A percentile compares a stretch with the other conserved stretches of the same genome.
phyloP scores from a whole-genome alignment of 2,888 invertebrate species.

The Glaucopsyche alexis region DNA sequence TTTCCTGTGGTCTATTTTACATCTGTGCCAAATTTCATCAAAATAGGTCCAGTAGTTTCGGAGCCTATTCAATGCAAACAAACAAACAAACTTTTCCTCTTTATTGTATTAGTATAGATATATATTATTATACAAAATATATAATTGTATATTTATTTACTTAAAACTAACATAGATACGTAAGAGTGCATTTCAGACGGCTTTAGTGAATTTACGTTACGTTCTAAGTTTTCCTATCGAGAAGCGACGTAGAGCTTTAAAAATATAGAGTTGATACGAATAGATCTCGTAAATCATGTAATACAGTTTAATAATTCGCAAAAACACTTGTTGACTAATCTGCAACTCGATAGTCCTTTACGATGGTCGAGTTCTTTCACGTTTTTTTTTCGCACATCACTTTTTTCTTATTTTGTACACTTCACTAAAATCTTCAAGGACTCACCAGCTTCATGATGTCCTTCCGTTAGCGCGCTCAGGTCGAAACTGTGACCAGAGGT shows the following conservation, averaged over 20 bases:
- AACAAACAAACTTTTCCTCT: too few relatives aligned
- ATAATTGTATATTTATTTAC: too few relatives aligned
- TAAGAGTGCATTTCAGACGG: background rate
- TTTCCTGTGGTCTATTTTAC: too few relatives aligned
- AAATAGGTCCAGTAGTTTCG: too few relatives aligned
- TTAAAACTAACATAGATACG: too few relatives aligned
- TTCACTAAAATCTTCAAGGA: slow-evolving; percentile 56
- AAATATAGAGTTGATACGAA: slow-evolving; percentile 7
- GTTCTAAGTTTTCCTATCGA: background rate
- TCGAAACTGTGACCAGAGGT: slow-evolving; percentile 64
- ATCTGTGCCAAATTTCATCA: too few relatives aligned
- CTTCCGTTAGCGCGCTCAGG: slow-evolving; percentile 63
- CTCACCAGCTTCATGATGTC: slow-evolving; percentile 77
- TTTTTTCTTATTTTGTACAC: slow-evolving; percentile 46
- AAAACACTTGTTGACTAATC: background rate
- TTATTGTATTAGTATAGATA: too few relatives aligned
- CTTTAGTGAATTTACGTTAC: background rate
- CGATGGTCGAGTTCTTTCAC: slow-evolving; percentile 25
- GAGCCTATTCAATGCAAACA: too few relatives aligned
- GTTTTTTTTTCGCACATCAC: slow-evolving; percentile 32
- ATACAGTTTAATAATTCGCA: background rate
- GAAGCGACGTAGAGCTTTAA: background rate
- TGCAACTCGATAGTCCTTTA: background rate
- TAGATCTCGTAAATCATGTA: background rate
- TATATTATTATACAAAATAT: too few relatives aligned